A percentile compares a stretch with the other conserved stretches of the same genome.
These are phyloP conservation scores for Erinaceus europaeus DNA, from an alignment of 2,113 vertebrate species.

Conservation along the genomic window DNA sequence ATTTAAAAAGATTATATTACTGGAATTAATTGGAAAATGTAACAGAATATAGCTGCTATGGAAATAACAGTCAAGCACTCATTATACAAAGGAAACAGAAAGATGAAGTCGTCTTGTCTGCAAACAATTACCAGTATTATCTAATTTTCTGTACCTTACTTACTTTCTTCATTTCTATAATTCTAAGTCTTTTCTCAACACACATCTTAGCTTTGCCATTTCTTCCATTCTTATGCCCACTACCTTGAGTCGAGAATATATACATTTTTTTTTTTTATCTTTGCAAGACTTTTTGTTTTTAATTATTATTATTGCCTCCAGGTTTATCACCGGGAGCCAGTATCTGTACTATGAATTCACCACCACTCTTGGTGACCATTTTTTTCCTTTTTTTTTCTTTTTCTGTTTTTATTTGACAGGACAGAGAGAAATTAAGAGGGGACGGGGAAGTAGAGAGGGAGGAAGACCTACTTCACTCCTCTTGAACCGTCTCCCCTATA, in stretches of 20 bases:
- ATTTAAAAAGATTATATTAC: slow-evolving; percentile 4
- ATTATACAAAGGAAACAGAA: not conserved
- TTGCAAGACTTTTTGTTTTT: not conserved
- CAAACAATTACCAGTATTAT: not conserved
- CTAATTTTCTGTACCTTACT: not conserved
- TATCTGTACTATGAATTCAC: too few relatives aligned
- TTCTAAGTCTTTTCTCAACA: not conserved
- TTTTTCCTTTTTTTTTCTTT: too few relatives aligned
- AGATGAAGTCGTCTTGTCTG: not conserved
- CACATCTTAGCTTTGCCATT: not conserved
- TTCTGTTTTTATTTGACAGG: too few relatives aligned
- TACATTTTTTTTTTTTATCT: not conserved
- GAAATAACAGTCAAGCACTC: not conserved
- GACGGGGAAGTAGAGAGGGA: not conserved
- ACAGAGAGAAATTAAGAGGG: not conserved
- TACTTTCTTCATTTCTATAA: accelerated
- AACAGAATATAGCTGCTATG: not conserved
- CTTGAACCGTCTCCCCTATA: too few relatives aligned
- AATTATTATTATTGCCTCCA: too few relatives aligned
- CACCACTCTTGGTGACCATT: too few relatives aligned
- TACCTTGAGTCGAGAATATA: not conserved
- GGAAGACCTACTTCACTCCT: too few relatives aligned
- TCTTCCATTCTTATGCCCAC: not conserved
- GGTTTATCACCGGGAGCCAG: too few relatives aligned
- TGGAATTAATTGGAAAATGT: slow-evolving; percentile 24